Percentiles rank a stretch among this genome's conserved stretches.
Evolutionary conservation across 2,113 vertebrate species (phyloP).

Genomic region (Sinocyclocheilus anophthalmus): DNA sequence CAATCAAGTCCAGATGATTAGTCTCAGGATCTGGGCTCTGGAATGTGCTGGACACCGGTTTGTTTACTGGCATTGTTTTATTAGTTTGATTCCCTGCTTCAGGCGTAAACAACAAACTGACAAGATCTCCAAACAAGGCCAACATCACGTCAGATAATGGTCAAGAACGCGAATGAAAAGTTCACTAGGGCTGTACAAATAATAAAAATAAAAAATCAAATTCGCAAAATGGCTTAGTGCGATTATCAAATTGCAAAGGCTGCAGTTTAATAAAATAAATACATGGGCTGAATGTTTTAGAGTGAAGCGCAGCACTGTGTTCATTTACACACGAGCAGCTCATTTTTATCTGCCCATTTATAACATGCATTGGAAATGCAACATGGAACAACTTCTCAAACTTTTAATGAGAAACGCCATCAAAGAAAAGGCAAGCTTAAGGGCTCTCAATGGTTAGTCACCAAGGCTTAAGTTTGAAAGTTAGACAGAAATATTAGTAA

Average conservation of each 20-base stretch:
- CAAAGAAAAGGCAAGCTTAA: too few species aligned
- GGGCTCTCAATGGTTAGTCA: too few species aligned
- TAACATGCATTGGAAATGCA: too few species aligned
- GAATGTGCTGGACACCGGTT: not conserved
- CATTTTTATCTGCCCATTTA: too few species aligned
- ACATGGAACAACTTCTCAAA: too few species aligned
- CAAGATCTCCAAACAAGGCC: constrained; percentile 1
- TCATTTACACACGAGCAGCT: not conserved
- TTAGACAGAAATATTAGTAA: too few species aligned
- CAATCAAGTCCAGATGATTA: constrained; percentile 44
- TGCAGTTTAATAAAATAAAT: not conserved
- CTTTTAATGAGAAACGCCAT: too few species aligned
- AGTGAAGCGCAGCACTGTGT: not conserved
- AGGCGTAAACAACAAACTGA: not conserved
- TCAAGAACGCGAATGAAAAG: not conserved
- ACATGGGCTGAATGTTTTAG: not conserved
- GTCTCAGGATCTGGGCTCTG: not conserved
- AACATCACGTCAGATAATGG: not conserved
- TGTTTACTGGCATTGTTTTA: constrained; percentile 9
- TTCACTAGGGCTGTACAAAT: not conserved
- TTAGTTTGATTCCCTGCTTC: not conserved
- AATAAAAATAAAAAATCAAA: too few species aligned
- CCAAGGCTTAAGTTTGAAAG: too few species aligned
- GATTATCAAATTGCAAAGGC: not conserved
- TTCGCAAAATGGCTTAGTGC: not conserved